These are phyloP conservation scores for Trichopoda pennipes DNA, from an alignment of 2,888 invertebrate genomes.

Conservation along the genomic window DNA sequence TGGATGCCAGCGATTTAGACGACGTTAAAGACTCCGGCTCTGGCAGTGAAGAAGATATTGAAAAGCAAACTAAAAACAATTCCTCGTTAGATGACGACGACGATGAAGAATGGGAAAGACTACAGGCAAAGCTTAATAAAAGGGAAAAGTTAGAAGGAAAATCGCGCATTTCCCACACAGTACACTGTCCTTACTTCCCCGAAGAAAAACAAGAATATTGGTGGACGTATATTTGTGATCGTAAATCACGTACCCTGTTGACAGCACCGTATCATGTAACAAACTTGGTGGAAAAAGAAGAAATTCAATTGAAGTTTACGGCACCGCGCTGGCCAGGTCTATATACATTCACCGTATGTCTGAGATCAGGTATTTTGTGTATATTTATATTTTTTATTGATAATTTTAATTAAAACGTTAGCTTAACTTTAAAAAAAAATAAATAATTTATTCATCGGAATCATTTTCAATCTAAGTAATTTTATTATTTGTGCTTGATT, in stretches of 20 bases:
- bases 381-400: not conserved
- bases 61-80: conserved; percentile 83
- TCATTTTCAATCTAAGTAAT: too few relatives aligned
- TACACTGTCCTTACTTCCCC: conserved; percentile 98
- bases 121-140: conserved; percentile 93
- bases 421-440: too few relatives aligned
- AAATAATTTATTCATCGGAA: too few relatives aligned
- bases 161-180: conserved; percentile 96
- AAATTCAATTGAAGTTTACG: conserved; percentile 96
- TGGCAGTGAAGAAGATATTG: conserved; percentile 84
- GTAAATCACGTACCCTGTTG: conserved; percentile 93
- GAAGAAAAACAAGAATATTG: conserved; percentile 98
- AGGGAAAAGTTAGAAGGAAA: conserved; percentile 95
- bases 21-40: conserved; percentile 80
- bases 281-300: conserved; percentile 92
- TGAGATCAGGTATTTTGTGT: conserved; percentile 86
- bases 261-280: conserved; percentile 97
- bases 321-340: conserved; percentile 96
- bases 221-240: conserved; percentile 99
- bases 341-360: conserved; percentile 95
- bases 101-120: conserved; percentile 94
- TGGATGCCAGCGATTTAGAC: conserved; percentile 82
- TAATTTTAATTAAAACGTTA: too few relatives aligned
- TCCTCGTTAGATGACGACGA: conserved; percentile 84
- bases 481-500: too few relatives aligned